These are phyloP conservation scores for Tinea semifulvella DNA, from an alignment of 2,888 invertebrate species.

Conservation along the genomic window DNA sequence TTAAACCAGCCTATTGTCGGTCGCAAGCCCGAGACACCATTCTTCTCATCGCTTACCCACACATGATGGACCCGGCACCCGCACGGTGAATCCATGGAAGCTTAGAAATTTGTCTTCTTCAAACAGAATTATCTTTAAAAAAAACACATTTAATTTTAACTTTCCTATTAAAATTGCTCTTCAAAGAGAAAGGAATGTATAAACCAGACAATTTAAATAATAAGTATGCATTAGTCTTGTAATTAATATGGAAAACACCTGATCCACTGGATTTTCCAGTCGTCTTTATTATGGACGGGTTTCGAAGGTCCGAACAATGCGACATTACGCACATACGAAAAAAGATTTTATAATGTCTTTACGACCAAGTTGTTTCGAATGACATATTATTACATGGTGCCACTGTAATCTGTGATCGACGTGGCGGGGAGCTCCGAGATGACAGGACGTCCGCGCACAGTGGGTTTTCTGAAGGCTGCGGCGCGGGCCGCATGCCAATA, in stretches of 20 bases:
- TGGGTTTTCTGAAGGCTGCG: slow-evolving; percentile 67
- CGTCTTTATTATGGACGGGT: slow-evolving; percentile 8
- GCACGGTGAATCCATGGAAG: too few species aligned
- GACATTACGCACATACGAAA: slow-evolving; percentile 11
- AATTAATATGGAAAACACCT: not conserved
- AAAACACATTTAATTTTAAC: too few species aligned
- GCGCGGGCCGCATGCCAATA: slow-evolving; percentile 65
- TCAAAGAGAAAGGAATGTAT: too few species aligned
- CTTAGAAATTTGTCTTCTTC: too few species aligned
- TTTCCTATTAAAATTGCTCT: too few species aligned
- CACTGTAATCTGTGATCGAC: not conserved
- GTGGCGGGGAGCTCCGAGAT: slow-evolving; percentile 39
- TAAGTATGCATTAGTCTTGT: too few species aligned
- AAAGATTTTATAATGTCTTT: slow-evolving; percentile 6
- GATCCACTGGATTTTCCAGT: slow-evolving; percentile 8
- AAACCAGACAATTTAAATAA: too few species aligned
- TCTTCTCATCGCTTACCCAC: too few species aligned
- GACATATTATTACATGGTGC: slow-evolving; percentile 7
- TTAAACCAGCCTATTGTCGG: too few species aligned
- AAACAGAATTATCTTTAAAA: too few species aligned
- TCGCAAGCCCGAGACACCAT: too few species aligned
- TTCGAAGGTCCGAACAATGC: slow-evolving; percentile 11
- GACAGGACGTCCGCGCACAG: slow-evolving; percentile 56
- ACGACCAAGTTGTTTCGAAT: not conserved
- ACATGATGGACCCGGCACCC: too few species aligned